Conservation (phyloP, 2,113 vertebrate species). For the Pelobates fuscus region DNA sequence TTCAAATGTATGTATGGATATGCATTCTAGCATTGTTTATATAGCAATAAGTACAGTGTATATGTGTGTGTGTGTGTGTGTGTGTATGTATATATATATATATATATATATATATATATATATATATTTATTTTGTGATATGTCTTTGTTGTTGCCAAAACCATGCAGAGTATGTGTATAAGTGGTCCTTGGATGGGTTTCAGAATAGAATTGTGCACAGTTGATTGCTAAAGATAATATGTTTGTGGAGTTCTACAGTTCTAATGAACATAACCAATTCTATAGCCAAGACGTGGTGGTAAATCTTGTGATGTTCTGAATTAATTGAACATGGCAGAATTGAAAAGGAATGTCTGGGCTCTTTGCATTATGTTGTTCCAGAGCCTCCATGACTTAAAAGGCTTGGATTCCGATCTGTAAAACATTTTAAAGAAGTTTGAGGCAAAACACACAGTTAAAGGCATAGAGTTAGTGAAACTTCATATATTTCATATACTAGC, state of each 20-base stretch:
- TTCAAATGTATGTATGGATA: too few relatives aligned
- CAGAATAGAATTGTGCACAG: background rate
- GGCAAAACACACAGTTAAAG: background rate
- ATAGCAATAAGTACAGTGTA: too few relatives aligned
- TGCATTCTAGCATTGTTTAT: too few relatives aligned
- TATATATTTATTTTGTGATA: too few relatives aligned
- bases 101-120: too few relatives aligned
- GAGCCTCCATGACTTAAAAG: background rate
- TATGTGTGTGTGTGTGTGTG: too few relatives aligned
- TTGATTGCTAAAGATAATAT: background rate
- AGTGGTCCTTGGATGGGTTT: slow-evolving; percentile 4
- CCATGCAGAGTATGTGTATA: background rate
- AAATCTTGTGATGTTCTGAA: slow-evolving; percentile 2
- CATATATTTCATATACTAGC: too few relatives aligned
- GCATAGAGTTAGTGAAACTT: too few relatives aligned
- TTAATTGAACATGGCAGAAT: slow-evolving; percentile 16
- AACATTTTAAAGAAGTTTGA: background rate
- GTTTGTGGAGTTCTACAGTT: background rate
- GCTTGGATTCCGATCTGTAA: background rate
- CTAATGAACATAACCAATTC: background rate
- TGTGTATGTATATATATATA: too few relatives aligned
- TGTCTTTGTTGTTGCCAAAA: background rate
- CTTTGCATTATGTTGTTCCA: background rate
- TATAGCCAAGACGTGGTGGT: slow-evolving; percentile 18
- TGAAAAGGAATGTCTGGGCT: slow-evolving; percentile 27